Base-by-base conservation (phyloP, 2,797 vertebrate species). In the Toxotes lorentzi region DNA sequence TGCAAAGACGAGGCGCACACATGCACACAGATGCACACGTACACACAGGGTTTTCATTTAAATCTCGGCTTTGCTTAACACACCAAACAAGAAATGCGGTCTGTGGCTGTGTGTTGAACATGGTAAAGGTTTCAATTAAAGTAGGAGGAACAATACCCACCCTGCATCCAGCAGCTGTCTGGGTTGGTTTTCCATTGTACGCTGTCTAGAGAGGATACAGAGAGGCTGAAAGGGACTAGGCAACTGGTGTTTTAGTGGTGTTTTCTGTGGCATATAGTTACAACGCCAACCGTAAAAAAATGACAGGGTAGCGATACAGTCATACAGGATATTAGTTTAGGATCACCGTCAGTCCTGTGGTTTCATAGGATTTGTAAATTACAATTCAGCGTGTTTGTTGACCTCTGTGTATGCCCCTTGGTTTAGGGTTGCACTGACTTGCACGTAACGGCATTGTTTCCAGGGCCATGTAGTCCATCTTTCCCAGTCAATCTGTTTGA, bases 51-150 rank as follows among this genome's bases (percentile, higher is more conserved):
- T 93, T 94, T 93, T 93, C 91, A 93, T 94, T 94, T 93, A 90
- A 90, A 90, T 78, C 88, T 87, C 86, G 67, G 91, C 91, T 94
- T 93, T 92, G 89, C 90, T 94, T 92, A 92, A 93, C 91, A 89
- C 89, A 91, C 92, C 89, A 93, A 92, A 93, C 91, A 93, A 93
- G 93, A 93, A 88, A 81, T 94, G 94, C 77, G 92, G 93, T 94
- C 91, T 94, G 94, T 93, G 92, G 91, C 89, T 84, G 82, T 79
- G 91, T 93, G 92, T 93, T 76, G 88, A 93, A 94, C 93, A 94
- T 87, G 92, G 76, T 90, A 90, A 91, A 94, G 90, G 92, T 91
- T 94, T 93, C 87, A 91, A 91, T 93, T 93, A 92, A 93, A 93
- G 90, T 68, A 62, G 78, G 83, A 85, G 85, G 91, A 91, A 92